Percentiles rank a stretch among this genome's conserved stretches.
phyloP scores from a whole-genome alignment of 2,113 vertebrate genomes.

The Acinonyx jubatus region DNA sequence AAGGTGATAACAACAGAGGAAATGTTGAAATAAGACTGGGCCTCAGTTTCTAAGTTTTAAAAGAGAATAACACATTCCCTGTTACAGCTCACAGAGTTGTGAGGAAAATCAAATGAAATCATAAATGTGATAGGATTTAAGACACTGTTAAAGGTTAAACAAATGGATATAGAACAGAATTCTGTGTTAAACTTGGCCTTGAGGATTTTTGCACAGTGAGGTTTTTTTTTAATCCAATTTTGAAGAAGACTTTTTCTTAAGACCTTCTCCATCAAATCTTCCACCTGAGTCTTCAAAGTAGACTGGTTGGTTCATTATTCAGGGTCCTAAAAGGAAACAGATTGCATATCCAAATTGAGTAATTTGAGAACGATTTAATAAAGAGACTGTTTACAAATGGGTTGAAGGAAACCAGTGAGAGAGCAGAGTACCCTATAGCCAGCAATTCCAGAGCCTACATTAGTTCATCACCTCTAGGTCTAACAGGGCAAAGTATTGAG shows the following conservation, averaged over 20 bases:
- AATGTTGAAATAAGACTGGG: background rate
- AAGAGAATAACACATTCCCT: background rate
- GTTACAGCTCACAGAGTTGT: background rate
- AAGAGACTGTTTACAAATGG: background rate
- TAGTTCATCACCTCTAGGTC: background rate
- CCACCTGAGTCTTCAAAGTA: background rate
- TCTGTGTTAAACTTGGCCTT: background rate
- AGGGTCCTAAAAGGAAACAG: background rate
- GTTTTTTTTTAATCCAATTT: background rate
- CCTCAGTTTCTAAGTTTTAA: background rate
- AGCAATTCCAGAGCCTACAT: background rate
- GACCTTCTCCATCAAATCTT: background rate
- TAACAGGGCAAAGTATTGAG: background rate
- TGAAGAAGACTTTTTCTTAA: background rate
- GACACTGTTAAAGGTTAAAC: background rate
- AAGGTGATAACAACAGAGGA: background rate
- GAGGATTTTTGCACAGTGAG: background rate
- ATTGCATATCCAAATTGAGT: background rate
- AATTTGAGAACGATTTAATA: slow-evolving; percentile 1
- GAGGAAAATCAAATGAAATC: background rate
- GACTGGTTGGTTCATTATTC: background rate
- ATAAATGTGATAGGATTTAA: background rate
- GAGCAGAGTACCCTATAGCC: background rate
- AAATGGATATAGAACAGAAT: background rate
- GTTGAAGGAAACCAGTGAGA: background rate